phyloP scores from a whole-genome alignment of 2,113 vertebrate species.

The Hassar affinis region DNA sequence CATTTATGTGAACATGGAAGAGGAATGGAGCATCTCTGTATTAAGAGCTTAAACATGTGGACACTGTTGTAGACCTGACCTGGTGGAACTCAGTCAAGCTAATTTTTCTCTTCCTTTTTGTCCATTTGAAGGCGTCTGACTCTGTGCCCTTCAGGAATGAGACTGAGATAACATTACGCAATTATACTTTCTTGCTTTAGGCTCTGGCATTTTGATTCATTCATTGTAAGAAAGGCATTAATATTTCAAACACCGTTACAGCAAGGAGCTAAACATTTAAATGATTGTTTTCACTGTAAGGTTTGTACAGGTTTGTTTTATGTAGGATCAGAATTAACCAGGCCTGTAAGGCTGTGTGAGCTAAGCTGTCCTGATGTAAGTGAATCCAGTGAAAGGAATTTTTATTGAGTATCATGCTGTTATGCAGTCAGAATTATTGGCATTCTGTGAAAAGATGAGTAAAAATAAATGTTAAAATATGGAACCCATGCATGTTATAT shows the following conservation, averaged over 20 bases:
- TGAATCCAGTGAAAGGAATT: constrained; percentile 60
- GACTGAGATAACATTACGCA: constrained; percentile 57
- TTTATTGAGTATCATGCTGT: background rate
- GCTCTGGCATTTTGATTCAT: constrained; percentile 60
- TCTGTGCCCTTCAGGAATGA: constrained; percentile 50
- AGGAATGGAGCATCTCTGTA: constrained; percentile 9
- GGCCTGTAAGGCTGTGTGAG: constrained; percentile 64
- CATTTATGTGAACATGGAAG: constrained; percentile 5
- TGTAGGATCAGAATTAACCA: constrained; percentile 62
- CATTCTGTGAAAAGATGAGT: background rate
- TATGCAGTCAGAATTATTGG: background rate
- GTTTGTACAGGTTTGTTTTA: constrained; percentile 62
- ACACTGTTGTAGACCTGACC: background rate
- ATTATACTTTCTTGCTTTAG: constrained; percentile 55
- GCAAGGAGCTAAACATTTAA: constrained; percentile 52
- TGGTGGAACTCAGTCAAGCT: background rate
- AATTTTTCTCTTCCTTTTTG: constrained; percentile 17
- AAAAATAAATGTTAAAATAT: background rate
- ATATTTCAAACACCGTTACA: constrained; percentile 62
- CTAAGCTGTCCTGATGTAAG: constrained; percentile 67
- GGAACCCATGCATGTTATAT: no score
- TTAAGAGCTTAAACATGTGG: background rate
- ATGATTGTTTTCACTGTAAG: constrained; percentile 65
- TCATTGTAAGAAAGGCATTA: constrained; percentile 60
- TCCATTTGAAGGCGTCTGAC: constrained; percentile 38